Conservation (phyloP, 2,888 invertebrate species). For the Eupithecia pulchellata region DNA sequence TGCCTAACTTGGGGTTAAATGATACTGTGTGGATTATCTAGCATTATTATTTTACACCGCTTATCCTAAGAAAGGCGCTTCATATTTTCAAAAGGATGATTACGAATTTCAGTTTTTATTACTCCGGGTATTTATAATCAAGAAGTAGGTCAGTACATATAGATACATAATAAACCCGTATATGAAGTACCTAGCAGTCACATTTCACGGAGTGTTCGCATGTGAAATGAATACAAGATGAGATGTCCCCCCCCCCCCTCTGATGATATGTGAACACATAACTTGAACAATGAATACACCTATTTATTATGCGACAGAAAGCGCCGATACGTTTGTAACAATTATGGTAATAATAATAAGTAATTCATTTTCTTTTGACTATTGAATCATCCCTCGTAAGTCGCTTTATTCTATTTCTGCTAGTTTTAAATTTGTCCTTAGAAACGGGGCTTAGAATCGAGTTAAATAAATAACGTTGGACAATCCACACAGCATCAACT, state of each 20-base stretch:
- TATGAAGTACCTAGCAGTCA: constrained; percentile 49
- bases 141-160: constrained; percentile 7
- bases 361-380: constrained; percentile 3
- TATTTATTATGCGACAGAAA: constrained; percentile 65
- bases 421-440: too few relatives aligned
- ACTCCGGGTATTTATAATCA: neutral
- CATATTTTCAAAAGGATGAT: neutral
- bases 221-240: constrained; percentile 72
- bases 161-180: constrained; percentile 43
- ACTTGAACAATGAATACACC: constrained; percentile 60
- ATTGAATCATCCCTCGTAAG: too few relatives aligned
- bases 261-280: constrained; percentile 56
- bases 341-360: constrained; percentile 21
- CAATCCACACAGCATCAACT: too few relatives aligned
- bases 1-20: too few relatives aligned
- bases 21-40: too few relatives aligned
- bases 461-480: too few relatives aligned
- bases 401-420: too few relatives aligned
- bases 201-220: constrained; percentile 69
- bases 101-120: neutral
- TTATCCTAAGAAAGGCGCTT: neutral
- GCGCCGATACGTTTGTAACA: constrained; percentile 21
- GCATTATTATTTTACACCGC: neutral
- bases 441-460: too few relatives aligned
- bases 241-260: constrained; percentile 65